These are phyloP conservation scores for Limnephilus auricula DNA, from an alignment of 2,888 invertebrate species.

Conservation along the genomic window DNA sequence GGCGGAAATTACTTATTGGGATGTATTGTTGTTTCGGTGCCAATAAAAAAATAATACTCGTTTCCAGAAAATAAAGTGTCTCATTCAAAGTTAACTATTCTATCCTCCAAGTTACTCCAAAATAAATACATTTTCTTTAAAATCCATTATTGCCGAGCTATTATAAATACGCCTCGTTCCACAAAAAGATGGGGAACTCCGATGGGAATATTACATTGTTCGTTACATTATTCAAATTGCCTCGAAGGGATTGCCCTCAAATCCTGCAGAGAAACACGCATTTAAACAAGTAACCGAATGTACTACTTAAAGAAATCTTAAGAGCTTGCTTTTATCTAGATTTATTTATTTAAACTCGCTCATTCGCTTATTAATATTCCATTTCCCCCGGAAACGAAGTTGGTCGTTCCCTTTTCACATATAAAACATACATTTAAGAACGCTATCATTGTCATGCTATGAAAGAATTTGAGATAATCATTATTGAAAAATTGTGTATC, in stretches of 20 bases:
- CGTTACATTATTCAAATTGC: not conserved
- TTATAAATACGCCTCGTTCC: not conserved
- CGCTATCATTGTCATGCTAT: not conserved
- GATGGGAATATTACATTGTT: not conserved
- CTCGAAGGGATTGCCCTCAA: not conserved
- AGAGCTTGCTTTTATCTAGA: not conserved
- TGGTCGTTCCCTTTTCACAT: not conserved
- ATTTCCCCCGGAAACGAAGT: not conserved
- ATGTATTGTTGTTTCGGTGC: no score
- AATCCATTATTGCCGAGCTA: no score
- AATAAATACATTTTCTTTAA: no score
- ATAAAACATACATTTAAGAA: not conserved
- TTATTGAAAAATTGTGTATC: not conserved
- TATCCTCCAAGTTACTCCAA: no score
- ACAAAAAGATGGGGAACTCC: not conserved
- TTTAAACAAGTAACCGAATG: not conserved
- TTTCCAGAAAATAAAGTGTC: no score
- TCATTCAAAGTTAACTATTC: no score
- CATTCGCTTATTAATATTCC: not conserved
- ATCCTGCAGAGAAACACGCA: not conserved
- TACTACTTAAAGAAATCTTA: not conserved
- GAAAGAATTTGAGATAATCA: not conserved
- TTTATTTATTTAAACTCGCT: not conserved
- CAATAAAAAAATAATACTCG: no score
- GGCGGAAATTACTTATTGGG: no score